Percentiles rank a stretch among this genome's conserved stretches.
These are phyloP conservation scores for Aythya fuligula DNA, from an alignment of 2,797 vertebrate genomes.

Conservation along the genomic window DNA sequence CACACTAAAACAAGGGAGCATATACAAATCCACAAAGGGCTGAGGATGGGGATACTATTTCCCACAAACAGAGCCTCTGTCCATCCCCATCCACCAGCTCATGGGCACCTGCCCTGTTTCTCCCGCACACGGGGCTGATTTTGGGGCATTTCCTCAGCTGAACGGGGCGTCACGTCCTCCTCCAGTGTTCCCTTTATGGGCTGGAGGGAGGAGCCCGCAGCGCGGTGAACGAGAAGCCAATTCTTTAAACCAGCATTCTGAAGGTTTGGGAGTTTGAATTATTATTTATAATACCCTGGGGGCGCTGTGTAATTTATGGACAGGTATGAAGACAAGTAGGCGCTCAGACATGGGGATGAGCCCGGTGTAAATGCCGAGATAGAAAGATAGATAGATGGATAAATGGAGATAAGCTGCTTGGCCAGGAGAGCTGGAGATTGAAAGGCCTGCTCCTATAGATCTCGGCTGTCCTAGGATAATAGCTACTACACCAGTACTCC, in stretches of 20 bases:
- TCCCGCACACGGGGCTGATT: not conserved
- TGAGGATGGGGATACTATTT: not conserved
- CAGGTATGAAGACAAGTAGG: conserved; percentile 70
- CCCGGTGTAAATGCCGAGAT: conserved; percentile 38
- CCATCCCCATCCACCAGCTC: not conserved
- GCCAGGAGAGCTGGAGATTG: conserved; percentile 8
- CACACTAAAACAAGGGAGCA: not conserved
- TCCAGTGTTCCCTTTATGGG: not conserved
- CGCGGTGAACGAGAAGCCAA: not conserved
- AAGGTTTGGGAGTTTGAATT: conserved; percentile 58
- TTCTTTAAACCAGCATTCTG: conserved; percentile 46
- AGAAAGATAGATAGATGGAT: conserved; percentile 57
- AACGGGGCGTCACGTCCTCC: fast-evolving
- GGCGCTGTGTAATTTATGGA: conserved; percentile 51
- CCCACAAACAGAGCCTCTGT: not conserved
- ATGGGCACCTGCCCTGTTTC: fast-evolving
- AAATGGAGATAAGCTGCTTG: conserved; percentile 50
- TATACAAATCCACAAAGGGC: not conserved
- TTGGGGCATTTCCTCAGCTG: not conserved
- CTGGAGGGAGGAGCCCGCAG: not conserved
- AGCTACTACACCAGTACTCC: not conserved
- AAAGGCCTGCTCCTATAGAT: conserved; percentile 7
- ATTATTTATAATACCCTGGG: conserved; percentile 64
- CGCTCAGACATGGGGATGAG: conserved; percentile 60
- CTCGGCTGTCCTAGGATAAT: not conserved